Conservation (phyloP, 2,888 invertebrate species). For the Tachina fera region DNA sequence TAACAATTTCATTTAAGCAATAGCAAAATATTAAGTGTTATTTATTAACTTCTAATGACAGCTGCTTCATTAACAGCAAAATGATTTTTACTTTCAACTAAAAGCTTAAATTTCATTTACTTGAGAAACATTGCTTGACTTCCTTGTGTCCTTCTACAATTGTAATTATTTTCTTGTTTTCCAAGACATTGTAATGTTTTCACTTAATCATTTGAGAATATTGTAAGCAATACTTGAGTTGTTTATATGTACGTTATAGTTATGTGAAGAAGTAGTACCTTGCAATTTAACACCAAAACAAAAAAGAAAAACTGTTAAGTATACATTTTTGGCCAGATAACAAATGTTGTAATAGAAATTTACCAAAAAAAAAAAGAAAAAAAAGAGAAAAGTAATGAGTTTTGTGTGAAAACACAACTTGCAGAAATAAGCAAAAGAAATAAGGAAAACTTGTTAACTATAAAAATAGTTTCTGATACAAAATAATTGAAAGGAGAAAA, state of each 20-base stretch:
- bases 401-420: too few species aligned
- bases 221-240: background rate
- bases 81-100: background rate
- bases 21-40: background rate
- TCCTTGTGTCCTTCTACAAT: background rate
- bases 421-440: too few species aligned
- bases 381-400: too few species aligned
- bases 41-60: background rate
- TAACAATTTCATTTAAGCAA: background rate
- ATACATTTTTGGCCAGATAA: background rate
- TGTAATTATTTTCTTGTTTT: background rate
- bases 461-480: too few species aligned
- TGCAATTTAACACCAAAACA: background rate
- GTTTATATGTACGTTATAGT: background rate
- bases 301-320: background rate
- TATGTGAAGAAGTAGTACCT: background rate
- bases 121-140: background rate
- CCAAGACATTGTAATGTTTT: background rate
- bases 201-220: constrained; percentile 8
- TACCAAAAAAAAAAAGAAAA: too few species aligned
- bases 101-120: background rate
- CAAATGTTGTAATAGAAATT: too few species aligned
- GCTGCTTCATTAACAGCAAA: background rate
- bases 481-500: too few species aligned
- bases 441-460: too few species aligned